phyloP scores from a whole-genome alignment of 1,140 invertebrate genomes.

The Rhyacophila brunnea region DNA sequence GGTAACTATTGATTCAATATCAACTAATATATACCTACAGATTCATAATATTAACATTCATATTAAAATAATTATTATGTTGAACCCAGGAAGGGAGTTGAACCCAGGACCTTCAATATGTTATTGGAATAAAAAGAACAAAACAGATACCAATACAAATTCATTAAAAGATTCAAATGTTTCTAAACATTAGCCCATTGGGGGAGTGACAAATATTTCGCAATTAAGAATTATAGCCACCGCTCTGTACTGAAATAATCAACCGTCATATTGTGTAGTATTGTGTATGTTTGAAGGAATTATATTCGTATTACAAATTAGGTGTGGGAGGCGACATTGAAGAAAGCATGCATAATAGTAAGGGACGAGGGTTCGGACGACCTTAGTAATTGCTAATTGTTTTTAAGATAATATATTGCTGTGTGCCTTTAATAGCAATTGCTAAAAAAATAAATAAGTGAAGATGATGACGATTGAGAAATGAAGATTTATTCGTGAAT shows the following conservation, averaged over 20 bases:
- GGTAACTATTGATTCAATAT: no score
- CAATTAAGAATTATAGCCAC: not conserved
- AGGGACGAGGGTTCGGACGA: slow-evolving; percentile 21
- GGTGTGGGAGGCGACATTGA: slow-evolving; percentile 14
- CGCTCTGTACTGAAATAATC: slow-evolving; percentile 25
- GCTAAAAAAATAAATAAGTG: slow-evolving; percentile 30
- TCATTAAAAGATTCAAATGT: no score
- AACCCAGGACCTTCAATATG: no score
- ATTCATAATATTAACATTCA: no score
- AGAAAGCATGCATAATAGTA: slow-evolving; percentile 25
- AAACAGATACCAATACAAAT: no score
- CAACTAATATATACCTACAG: no score
- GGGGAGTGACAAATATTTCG: no score
- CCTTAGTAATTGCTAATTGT: slow-evolving; percentile 34
- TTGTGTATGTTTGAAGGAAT: slow-evolving; percentile 33
- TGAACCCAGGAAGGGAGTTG: no score
- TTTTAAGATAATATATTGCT: slow-evolving; percentile 32
- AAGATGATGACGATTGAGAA: slow-evolving; percentile 24
- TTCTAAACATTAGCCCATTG: no score
- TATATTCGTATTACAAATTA: slow-evolving; percentile 34
- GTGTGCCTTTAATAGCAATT: slow-evolving; percentile 36
- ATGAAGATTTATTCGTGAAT: slow-evolving; percentile 28
- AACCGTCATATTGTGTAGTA: slow-evolving; percentile 25
- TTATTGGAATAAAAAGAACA: no score
- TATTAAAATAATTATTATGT: no score